A percentile compares a stretch with the other conserved stretches of the same genome.
phyloP scores from a whole-genome alignment of 2,113 vertebrate genomes.

The Bos taurus region DNA sequence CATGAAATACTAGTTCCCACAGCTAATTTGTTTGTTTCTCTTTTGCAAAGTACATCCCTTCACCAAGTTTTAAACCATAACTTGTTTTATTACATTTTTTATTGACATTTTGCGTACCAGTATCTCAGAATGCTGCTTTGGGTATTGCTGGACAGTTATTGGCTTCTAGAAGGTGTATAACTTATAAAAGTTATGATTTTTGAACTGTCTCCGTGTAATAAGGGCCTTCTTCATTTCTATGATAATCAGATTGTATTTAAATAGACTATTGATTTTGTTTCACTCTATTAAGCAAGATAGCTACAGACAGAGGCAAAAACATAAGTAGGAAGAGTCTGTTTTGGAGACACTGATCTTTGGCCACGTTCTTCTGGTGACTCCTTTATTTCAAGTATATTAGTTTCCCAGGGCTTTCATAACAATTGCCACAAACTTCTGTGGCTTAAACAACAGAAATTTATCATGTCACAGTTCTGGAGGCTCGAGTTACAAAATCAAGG shows the following conservation, averaged over 20 bases:
- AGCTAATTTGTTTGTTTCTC: not conserved
- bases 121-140: not conserved
- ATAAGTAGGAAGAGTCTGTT: not conserved
- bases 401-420: not conserved
- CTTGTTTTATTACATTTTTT: slow-evolving; percentile 53
- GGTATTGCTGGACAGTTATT: not conserved
- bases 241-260: not conserved
- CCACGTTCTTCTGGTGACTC: not conserved
- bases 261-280: not conserved
- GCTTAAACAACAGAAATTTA: not conserved
- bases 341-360: not conserved
- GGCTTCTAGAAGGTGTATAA: not conserved
- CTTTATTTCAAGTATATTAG: not conserved
- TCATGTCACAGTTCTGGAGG: not conserved
- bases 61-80: slow-evolving; percentile 56
- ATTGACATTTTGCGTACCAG: slow-evolving; percentile 25
- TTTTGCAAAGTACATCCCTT: slow-evolving; percentile 57
- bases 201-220: not conserved
- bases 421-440: not conserved
- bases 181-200: not conserved
- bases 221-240: not conserved
- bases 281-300: not conserved
- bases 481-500: not conserved
- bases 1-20: slow-evolving; percentile 35
- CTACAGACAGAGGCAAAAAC: not conserved